Conservation (phyloP, 2,888 invertebrate genomes). For the Unio delphinus region DNA sequence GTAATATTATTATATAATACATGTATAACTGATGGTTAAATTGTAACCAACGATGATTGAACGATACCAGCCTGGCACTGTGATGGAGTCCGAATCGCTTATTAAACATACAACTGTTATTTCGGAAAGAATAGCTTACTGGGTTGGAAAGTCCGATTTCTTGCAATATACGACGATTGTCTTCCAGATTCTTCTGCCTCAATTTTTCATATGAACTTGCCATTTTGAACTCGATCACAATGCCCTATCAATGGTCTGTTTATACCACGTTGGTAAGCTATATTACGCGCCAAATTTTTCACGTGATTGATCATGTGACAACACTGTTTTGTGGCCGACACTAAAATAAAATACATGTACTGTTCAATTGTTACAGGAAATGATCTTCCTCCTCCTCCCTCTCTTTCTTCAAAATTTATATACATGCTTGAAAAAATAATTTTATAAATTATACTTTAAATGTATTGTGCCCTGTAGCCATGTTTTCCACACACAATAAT, state of each 20-base stretch:
- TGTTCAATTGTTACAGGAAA: no score
- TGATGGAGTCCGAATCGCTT: background rate
- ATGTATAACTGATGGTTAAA: no score
- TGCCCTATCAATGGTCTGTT: slow-evolving; percentile 3
- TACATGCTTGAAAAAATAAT: no score
- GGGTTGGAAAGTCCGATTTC: slow-evolving; percentile 62
- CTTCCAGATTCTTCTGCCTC: slow-evolving; percentile 57
- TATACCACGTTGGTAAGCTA: background rate
- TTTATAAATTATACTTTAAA: no score
- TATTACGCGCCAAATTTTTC: slow-evolving; percentile 11
- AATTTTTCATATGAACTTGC: slow-evolving; percentile 43
- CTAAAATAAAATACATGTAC: no score
- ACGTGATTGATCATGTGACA: slow-evolving; percentile 13
- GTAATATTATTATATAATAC: no score
- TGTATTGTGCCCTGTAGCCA: no score
- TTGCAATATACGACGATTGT: slow-evolving; percentile 64
- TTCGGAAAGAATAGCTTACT: slow-evolving; percentile 29
- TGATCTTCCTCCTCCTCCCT: no score
- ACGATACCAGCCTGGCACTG: no score
- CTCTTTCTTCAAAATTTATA: no score
- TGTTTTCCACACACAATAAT: no score
- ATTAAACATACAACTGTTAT: background rate
- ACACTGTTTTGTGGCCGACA: background rate
- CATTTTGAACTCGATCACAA: slow-evolving; percentile 16
- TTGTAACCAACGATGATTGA: no score